Base-by-base conservation (phyloP, 2,113 vertebrate species). In the Cyprinodon brontotheroides region DNA sequence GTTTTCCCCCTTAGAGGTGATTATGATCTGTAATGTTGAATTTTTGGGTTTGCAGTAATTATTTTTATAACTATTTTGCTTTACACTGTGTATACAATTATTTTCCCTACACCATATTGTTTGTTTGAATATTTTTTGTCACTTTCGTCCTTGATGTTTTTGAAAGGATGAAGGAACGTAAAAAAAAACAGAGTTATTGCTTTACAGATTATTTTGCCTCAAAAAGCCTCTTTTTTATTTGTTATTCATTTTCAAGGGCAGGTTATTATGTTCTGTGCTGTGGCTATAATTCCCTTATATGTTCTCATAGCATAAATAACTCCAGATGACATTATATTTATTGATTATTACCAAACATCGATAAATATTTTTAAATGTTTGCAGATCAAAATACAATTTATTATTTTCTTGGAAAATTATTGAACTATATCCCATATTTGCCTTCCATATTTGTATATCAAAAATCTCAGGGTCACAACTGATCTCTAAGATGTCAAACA, bases 11-110 rank as follows among this genome's bases (percentile, higher is more conserved):
- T 60, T n/a, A 6, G 37, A 12, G 61, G 50, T n/a, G 48, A 13
- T 8, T 64, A 45, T 65, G 77, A 65, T 63, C 14, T 20, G 41
- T 43, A 15, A 29, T 70, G 45, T 62, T 29, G 29, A 29, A 29
- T 29, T 29, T 29, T 65, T 62, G 36, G 20, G 67, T 57, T 14
- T 9, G 39, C 38, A 61, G 74, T 66, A 43, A 67, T 47, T 50
- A 63, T 64, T 71, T 37, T 71, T 68, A 64, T 63, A 37, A 74
- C 47, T 65, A 3, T 1, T 62, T 77, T 84, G 8, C 59, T 61
- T 48, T 39, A 15, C 29, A 29, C 29, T 61, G 64, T n/a, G 29
- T 4, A n/a, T 0, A 7, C 10, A 9, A 11, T 37, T 64, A 57
- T 4, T 11, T 36, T n/a, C 43, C 43, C n/a, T 72, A 43, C n/a